Conservation (phyloP, 2,113 vertebrate species). For the Crypturellus undulatus region DNA sequence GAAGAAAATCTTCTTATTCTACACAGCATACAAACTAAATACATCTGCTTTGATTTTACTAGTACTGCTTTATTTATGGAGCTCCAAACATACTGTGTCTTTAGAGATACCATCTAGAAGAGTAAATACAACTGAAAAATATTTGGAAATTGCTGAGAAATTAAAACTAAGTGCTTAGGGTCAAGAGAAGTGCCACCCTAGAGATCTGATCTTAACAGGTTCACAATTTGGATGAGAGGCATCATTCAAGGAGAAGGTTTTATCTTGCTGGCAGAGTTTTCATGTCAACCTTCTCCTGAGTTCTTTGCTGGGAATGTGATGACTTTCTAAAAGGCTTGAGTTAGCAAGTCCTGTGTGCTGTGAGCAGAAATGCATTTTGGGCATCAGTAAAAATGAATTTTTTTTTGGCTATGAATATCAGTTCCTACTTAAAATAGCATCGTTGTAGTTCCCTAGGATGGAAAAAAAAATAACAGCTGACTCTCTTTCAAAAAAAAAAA, state of each 20-base stretch:
- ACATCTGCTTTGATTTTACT: not conserved
- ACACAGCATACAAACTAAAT: not conserved
- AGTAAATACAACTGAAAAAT: not conserved
- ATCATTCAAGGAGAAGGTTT: not conserved
- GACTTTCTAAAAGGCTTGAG: not conserved
- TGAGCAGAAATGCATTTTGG: not conserved
- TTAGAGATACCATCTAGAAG: not conserved
- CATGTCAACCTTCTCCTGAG: not conserved
- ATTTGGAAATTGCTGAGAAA: not conserved
- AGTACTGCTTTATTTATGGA: not conserved
- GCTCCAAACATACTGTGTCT: not conserved
- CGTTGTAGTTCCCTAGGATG: conserved; percentile 9
- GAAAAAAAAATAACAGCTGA: conserved; percentile 40
- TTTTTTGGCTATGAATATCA: not conserved
- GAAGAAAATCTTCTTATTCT: not conserved
- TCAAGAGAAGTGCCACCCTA: not conserved
- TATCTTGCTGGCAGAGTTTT: not conserved
- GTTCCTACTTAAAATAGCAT: conserved; percentile 46
- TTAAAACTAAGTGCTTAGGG: not conserved
- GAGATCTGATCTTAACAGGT: not conserved
- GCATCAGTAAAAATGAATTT: not conserved
- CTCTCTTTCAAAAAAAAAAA: not conserved
- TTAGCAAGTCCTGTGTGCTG: not conserved
- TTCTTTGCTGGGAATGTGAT: not conserved
- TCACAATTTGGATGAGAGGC: not conserved